These are phyloP conservation scores for Dromaius novaehollandiae DNA, from an alignment of 2,113 vertebrate species.

Conservation along the genomic window DNA sequence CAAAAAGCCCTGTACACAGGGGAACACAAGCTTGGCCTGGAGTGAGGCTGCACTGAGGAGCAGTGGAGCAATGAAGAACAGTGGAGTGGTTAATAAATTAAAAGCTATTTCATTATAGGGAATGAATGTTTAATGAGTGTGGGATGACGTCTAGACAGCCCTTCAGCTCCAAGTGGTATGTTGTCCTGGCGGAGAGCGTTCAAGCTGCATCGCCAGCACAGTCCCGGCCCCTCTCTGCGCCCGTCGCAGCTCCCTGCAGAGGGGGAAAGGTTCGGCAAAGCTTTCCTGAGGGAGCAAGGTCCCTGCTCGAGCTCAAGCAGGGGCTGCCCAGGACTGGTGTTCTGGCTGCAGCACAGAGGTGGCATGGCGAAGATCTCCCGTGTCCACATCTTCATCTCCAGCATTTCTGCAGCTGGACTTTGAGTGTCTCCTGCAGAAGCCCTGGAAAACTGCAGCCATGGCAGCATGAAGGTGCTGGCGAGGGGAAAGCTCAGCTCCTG, in stretches of 20 bases:
- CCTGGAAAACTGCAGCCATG: not conserved
- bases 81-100: slow-evolving; percentile 14
- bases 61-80: not conserved
- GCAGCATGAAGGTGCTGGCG: not conserved
- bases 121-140: slow-evolving; percentile 67
- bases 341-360: not conserved
- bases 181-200: not conserved
- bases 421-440: slow-evolving; percentile 17
- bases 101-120: slow-evolving; percentile 67
- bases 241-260: not conserved
- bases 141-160: slow-evolving; percentile 55
- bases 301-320: not conserved
- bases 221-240: not conserved
- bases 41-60: not conserved
- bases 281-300: not conserved
- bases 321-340: fast-evolving
- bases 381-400: not conserved
- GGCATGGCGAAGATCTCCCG: not conserved
- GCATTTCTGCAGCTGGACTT: not conserved
- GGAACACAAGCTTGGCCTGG: not conserved
- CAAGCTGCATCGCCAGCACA: not conserved
- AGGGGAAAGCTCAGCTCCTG: not conserved
- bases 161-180: not conserved
- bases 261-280: not conserved
- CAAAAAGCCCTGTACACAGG: fast-evolving